These are phyloP conservation scores for Crypturellus tataupa DNA, from an alignment of 2,797 vertebrate species.

Conservation along the genomic window DNA sequence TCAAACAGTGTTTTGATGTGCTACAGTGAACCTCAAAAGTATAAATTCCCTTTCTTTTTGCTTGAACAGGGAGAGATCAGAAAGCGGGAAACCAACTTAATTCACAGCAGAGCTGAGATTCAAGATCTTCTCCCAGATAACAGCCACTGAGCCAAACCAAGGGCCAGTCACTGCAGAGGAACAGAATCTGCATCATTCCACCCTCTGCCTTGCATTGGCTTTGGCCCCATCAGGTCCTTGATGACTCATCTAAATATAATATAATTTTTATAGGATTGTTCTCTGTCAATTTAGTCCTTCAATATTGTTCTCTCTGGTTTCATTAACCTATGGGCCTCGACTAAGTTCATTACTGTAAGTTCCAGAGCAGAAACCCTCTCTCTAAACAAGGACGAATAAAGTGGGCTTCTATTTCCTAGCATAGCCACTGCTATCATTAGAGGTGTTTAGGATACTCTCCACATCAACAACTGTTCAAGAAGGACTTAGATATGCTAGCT, in stretches of 20 bases:
- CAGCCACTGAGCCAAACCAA: neutral
- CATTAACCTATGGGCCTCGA: rapidly evolving
- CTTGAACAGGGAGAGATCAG: neutral
- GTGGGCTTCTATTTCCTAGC: neutral
- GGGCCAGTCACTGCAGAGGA: neutral
- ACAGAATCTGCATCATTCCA: neutral
- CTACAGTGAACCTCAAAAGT: neutral
- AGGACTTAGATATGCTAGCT: neutral
- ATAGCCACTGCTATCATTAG: neutral
- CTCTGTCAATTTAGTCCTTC: neutral
- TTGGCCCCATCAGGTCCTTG: neutral
- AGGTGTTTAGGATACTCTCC: neutral
- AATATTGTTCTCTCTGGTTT: neutral
- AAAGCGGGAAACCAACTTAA: neutral
- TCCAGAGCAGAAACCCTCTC: neutral
- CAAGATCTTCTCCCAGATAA: neutral
- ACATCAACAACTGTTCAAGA: neutral
- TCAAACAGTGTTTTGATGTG: neutral
- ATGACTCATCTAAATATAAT: neutral
- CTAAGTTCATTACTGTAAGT: neutral
- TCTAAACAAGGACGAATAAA: neutral
- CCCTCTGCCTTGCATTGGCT: neutral
- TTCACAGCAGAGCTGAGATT: neutral
- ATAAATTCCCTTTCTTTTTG: neutral
- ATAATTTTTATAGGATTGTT: neutral